Evolutionary conservation across 1,140 invertebrate species (phyloP).

Genomic region (Halictus rubicundus): DNA sequence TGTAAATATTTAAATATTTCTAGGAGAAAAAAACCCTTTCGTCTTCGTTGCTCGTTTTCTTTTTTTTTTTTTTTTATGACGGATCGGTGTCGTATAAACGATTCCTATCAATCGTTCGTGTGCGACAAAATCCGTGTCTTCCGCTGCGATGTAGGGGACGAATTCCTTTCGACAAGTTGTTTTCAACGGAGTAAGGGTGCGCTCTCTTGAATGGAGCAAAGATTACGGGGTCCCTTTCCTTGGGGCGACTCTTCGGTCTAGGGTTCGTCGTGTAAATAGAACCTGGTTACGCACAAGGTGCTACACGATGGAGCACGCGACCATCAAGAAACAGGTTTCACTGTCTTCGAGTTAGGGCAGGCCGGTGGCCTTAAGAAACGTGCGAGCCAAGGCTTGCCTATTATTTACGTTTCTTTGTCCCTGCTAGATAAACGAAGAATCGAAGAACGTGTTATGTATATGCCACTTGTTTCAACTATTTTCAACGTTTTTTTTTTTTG

Average conservation of each 20-base stretch:
- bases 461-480: not conserved
- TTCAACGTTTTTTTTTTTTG: not conserved
- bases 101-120: slow-evolving; percentile 26
- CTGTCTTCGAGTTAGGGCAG: slow-evolving; percentile 32
- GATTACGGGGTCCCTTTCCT: slow-evolving; percentile 51
- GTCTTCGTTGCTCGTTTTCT: no score
- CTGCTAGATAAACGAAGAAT: not conserved
- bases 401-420: slow-evolving; percentile 24
- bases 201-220: slow-evolving; percentile 51
- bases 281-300: slow-evolving; percentile 53
- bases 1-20: no score
- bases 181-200: slow-evolving; percentile 42
- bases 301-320: slow-evolving; percentile 46
- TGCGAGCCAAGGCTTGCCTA: not conserved
- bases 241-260: slow-evolving; percentile 37
- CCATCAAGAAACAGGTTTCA: slow-evolving; percentile 53
- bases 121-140: slow-evolving; percentile 40
- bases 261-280: slow-evolving; percentile 55
- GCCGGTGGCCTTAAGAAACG: slow-evolving; percentile 4
- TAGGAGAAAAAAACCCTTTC: no score
- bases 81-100: slow-evolving; percentile 27
- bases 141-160: not conserved
- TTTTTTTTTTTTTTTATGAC: no score
- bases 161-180: slow-evolving; percentile 16
- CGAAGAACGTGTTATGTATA: not conserved